These are phyloP conservation scores for Drosophila mimica DNA, from an alignment of 2,888 invertebrate species.

Conservation along the genomic window DNA sequence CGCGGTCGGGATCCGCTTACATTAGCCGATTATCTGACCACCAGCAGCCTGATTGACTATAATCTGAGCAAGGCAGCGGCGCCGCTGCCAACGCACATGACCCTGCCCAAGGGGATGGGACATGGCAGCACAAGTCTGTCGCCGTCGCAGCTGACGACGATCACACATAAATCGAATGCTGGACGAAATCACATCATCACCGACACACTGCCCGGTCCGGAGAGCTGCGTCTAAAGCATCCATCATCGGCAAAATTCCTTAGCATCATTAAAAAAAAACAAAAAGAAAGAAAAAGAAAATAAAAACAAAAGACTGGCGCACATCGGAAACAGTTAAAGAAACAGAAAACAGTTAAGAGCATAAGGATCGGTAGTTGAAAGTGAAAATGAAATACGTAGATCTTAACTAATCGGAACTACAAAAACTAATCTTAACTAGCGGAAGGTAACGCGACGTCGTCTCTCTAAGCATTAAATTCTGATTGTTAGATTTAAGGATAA, in stretches of 20 bases:
- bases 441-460: slow-evolving; percentile 31
- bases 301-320: slow-evolving; percentile 78
- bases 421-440: slow-evolving; percentile 48
- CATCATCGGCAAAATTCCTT: slow-evolving; percentile 46
- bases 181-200: slow-evolving; percentile 91
- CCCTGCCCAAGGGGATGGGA: slow-evolving; percentile 81
- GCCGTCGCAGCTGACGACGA: slow-evolving; percentile 73
- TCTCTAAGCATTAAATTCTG: slow-evolving; percentile 50
- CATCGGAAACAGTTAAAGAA: slow-evolving; percentile 59
- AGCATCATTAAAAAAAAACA: slow-evolving; percentile 34
- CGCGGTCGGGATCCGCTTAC: slow-evolving; percentile 80
- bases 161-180: slow-evolving; percentile 85
- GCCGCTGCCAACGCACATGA: slow-evolving; percentile 72
- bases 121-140: slow-evolving; percentile 65
- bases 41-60: slow-evolving; percentile 84
- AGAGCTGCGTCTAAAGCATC: slow-evolving; percentile 92
- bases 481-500: slow-evolving; percentile 49
- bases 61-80: slow-evolving; percentile 82
- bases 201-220: slow-evolving; percentile 94
- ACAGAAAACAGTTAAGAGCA: slow-evolving; percentile 35
- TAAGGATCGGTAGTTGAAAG: slow-evolving; percentile 14
- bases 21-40: slow-evolving; percentile 83
- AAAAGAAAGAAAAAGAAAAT: not conserved
- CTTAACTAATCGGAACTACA: slow-evolving; percentile 15
- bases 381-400: slow-evolving; percentile 24